These are phyloP conservation scores for Adelognathus sp. DNA, from an alignment of 2,888 invertebrate species.

Conservation along the genomic window DNA sequence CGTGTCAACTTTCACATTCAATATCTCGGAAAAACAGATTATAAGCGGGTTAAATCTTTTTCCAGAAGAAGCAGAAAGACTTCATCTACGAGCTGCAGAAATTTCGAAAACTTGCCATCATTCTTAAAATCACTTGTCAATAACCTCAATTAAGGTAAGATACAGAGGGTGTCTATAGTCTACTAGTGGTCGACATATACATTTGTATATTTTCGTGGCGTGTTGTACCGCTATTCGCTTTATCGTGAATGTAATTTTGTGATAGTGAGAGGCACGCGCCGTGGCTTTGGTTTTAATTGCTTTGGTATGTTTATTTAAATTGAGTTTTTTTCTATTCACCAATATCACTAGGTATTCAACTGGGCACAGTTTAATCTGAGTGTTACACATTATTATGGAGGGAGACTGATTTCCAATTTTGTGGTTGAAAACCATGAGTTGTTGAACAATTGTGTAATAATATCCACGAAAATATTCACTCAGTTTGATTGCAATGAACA, in stretches of 20 bases:
- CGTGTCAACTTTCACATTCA: no score
- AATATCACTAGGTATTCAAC: not conserved
- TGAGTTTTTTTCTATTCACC: not conserved
- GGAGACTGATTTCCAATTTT: not conserved
- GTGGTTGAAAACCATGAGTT: not conserved
- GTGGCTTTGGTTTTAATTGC: not conserved
- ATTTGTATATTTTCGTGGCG: not conserved
- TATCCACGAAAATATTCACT: no score
- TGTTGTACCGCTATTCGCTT: not conserved
- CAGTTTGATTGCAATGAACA: no score
- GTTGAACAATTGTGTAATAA: no score
- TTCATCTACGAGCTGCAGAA: no score
- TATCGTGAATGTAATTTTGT: conserved; percentile 12
- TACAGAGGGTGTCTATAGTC: not conserved
- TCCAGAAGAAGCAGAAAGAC: no score
- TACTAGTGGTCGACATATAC: not conserved
- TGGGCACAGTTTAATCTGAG: not conserved
- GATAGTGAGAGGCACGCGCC: not conserved
- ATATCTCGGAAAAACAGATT: no score
- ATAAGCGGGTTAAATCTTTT: no score
- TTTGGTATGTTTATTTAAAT: conserved; percentile 1
- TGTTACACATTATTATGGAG: not conserved
- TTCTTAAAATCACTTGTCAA: no score
- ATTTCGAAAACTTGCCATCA: no score
- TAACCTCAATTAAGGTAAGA: not conserved